A percentile compares a stretch with the other conserved stretches of the same genome.
These are phyloP conservation scores for Drosophila takahashii DNA, from an alignment of 1,140 invertebrate genomes.

Conservation along the genomic window DNA sequence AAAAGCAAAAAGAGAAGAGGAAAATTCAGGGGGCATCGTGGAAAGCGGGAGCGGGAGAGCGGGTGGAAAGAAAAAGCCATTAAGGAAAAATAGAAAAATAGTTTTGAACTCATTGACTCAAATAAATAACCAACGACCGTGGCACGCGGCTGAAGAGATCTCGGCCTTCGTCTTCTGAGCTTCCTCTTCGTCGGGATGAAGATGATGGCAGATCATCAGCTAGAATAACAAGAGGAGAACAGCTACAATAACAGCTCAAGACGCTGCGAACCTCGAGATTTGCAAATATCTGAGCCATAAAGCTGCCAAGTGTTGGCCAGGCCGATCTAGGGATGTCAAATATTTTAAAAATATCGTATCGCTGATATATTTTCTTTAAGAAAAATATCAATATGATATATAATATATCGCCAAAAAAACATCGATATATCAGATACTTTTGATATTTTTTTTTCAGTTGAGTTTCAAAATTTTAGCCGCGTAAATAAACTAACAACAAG, in stretches of 20 bases:
- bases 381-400: no score
- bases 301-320: constrained; percentile 80
- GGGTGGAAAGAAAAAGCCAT: constrained; percentile 58
- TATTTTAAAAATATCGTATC: no score
- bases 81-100: constrained; percentile 76
- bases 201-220: constrained; percentile 69
- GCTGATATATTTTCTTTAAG: no score
- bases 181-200: constrained; percentile 24
- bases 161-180: constrained; percentile 25
- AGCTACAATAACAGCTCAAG: constrained; percentile 77
- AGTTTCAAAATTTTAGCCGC: no score
- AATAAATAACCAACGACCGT: constrained; percentile 70
- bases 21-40: not conserved
- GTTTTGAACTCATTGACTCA: constrained; percentile 83
- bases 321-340: no score
- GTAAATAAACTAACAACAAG: no score
- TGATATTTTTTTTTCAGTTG: no score
- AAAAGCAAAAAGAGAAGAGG: constrained; percentile 1
- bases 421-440: no score
- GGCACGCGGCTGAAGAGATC: constrained; percentile 55
- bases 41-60: not conserved
- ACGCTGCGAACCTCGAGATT: constrained; percentile 59
- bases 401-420: no score
- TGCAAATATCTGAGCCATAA: constrained; percentile 79
- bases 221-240: constrained; percentile 73